Percentiles rank a stretch among this genome's conserved stretches.
These are phyloP conservation scores for Caenorhabditis sp. DNA, from an alignment of 2,888 invertebrate species.

Conservation along the genomic window DNA sequence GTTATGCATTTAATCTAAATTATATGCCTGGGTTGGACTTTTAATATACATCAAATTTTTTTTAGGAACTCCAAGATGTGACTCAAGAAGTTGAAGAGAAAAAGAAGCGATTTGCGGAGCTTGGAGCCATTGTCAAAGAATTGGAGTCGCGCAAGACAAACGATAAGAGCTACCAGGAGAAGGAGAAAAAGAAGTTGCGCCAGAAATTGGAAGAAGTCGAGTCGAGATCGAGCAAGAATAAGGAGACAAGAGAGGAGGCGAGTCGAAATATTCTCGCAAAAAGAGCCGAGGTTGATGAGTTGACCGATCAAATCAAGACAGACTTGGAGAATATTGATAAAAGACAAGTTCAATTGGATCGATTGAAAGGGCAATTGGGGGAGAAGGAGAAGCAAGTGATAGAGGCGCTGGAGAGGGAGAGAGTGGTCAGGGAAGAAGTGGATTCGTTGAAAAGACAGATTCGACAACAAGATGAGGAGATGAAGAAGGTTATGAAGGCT, in stretches of 20 bases:
- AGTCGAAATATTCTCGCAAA: conserved; percentile 9
- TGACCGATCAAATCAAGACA: conserved; percentile 3
- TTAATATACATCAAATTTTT: not conserved
- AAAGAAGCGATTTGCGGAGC: conserved; percentile 18
- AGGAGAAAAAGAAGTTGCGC: conserved; percentile 34
- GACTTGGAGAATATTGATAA: conserved; percentile 4
- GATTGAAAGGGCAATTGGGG: conserved; percentile 10
- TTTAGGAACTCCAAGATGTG: conserved; percentile 17
- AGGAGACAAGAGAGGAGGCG: conserved; percentile 12
- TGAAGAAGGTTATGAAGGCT: conserved; percentile 21
- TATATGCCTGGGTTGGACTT: too few species aligned
- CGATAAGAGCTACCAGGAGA: conserved; percentile 49
- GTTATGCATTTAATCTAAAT: too few species aligned
- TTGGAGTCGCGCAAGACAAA: conserved; percentile 50
- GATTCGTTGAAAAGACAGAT: conserved; percentile 32
- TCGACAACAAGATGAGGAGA: conserved; percentile 14
- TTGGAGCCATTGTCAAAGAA: conserved; percentile 30
- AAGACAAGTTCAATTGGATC: conserved; percentile 11
- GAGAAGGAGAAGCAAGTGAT: conserved; percentile 10
- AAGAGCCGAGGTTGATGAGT: conserved; percentile 17
- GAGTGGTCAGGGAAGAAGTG: conserved; percentile 30
- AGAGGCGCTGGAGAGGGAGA: conserved; percentile 18
- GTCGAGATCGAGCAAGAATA: conserved; percentile 12
- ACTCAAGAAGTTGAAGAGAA: not conserved
- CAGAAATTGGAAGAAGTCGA: conserved; percentile 23